phyloP scores from a whole-genome alignment of 92 coral and sea anemone species.

The Porites evermanni region DNA sequence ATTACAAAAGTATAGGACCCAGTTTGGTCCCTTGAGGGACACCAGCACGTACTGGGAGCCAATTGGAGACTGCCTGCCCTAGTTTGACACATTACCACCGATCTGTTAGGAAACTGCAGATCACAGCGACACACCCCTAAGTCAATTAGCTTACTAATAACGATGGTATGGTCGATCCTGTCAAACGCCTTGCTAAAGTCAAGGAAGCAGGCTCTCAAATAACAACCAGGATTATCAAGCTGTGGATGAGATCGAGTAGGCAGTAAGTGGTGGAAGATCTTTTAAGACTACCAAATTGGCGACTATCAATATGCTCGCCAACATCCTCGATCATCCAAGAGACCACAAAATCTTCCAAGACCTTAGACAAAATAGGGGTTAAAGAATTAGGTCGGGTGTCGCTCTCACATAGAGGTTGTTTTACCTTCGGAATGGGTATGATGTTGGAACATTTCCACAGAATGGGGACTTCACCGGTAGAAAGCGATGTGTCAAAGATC shows the following conservation, averaged over 20 bases:
- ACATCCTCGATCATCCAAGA: neutral
- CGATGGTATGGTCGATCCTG: conserved; percentile 33
- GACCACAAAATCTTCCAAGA: neutral
- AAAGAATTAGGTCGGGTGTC: neutral
- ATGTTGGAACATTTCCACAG: neutral
- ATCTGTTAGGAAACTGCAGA: neutral
- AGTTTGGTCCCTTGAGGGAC: conserved; percentile 9
- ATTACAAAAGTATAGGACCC: neutral
- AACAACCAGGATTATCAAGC: conserved; percentile 8
- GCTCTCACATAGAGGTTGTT: neutral
- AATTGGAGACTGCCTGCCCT: neutral
- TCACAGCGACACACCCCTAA: conserved; percentile 29
- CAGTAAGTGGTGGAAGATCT: conserved; percentile 63
- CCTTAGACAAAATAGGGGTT: neutral
- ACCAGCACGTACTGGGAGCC: neutral
- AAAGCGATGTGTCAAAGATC: neutral
- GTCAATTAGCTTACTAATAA: neutral
- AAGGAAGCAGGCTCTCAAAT: neutral
- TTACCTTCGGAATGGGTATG: conserved; percentile 9
- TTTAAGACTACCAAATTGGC: conserved; percentile 59
- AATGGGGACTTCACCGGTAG: neutral
- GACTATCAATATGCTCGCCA: conserved; percentile 31
- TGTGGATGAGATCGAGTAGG: conserved; percentile 56
- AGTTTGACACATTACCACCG: neutral
- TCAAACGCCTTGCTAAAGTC: neutral